Base-by-base conservation (phyloP, 1,140 invertebrate genomes). In the Ditylenchus dipsaci region DNA sequence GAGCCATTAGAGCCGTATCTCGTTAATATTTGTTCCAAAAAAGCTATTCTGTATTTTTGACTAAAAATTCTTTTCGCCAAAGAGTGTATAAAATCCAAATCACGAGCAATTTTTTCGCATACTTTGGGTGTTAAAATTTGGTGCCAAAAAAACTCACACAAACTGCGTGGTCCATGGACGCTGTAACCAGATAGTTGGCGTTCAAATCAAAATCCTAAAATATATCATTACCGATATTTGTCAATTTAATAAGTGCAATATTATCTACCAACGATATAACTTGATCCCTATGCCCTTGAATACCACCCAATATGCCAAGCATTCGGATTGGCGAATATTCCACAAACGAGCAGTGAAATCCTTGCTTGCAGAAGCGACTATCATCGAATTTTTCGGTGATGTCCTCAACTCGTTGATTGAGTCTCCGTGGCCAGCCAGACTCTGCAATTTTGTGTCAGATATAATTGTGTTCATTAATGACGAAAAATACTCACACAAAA, bases 291-390 rank as follows among this genome's bases (percentile, higher is more conserved):
- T 75, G 73, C 9, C 73, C 73, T 17, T 78, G 26, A 43, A 64
- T 23, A 15, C 73, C 73, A 0, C 73, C 73, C 38, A 77, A 58
- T 42, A 75, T 73, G 38, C 73, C 57, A 75, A 63, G 63, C 73
- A 75, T 26, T 75, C 49, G 5, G 42, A 47, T 26, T 42, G 26
- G 0, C 27, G 7, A 63, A 75, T 68, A 62, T 75, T 76, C 72
- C 73, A 75, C 27, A 75, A 17, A 45, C 73, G 75, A 17, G 71
- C 73, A 29, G 73, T 75, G 23, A 78, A 53, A 45, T 75, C 73
- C 38, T 75, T 75, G 26, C 76, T 78, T 1, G 73, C 73, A 15
- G 73, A 75, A 11, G 73, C 73, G n/a, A 75, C 70, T 33, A 75
- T 77, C 73, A 75, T 78, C 49, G 73, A 60, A 65, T 72, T 49